Evolutionary conservation across 2,113 vertebrate species (phyloP), one percentile per base, ranked within the genome.

Genomic region (Lamprologus sp.): DNA sequence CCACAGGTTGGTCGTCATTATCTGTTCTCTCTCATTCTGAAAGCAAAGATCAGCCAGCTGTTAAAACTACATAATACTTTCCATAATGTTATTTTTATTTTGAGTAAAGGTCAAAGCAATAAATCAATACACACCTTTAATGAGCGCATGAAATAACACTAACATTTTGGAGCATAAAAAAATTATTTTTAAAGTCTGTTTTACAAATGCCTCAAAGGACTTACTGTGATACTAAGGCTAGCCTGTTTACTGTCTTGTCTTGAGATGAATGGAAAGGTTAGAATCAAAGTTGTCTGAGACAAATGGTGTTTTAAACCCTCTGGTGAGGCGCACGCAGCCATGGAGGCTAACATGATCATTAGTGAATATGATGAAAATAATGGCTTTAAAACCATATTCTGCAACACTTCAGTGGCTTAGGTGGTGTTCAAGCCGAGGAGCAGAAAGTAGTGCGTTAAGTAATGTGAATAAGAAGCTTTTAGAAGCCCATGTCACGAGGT

Each of bases 1-100:
- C 97, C 97, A 97, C 88, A 97, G 84, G 82, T 97, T 97, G 40
- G 97, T 97, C 1, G 96, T 97, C 97, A 97, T 97, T 45, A 97
- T 97, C 91, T 97, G 96, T 68, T 97, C 97, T 49, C 97, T 92
- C 82, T 97, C 97, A 73, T 97, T 97, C 97, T 97, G 92, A 79
- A 94, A 87, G 58, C 82, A 90, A 53, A 81, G 17, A 82, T 14
- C 1, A 21, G 9, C 0, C 73, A 56, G 2, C 7, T 53, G 3
- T 75, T 5, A 54, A 79, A 63, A 12, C 15, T n/a, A 31, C 23
- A 28, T 0, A 51, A 77, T 31, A 49, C 0, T 45, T 15, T 0
- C 2, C 68, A 77, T 13, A 47, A 19, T 28, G 7, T 23, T 42
- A 8, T 28, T 47, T 49, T 49, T 45, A 7, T 31, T 28, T 31